These are phyloP conservation scores for Thomomys bottae DNA, from an alignment of 2,113 vertebrate species.

Conservation along the genomic window DNA sequence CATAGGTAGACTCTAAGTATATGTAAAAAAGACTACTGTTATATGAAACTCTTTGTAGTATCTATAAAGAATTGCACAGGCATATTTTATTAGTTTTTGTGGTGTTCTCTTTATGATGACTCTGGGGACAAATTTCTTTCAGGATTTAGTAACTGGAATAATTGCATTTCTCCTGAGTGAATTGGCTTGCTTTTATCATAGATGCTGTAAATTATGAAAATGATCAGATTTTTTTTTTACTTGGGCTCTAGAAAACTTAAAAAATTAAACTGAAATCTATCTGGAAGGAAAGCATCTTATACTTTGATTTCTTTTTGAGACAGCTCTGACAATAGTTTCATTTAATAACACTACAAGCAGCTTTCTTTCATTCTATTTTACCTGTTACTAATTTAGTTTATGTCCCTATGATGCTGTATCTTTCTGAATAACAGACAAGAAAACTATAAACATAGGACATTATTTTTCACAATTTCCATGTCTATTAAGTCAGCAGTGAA, in stretches of 20 bases:
- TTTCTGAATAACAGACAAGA: background rate
- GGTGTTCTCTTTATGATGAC: constrained; percentile 51
- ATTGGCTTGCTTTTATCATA: constrained; percentile 69
- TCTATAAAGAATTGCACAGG: constrained; percentile 48
- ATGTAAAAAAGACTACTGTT: background rate
- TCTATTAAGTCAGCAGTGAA: background rate
- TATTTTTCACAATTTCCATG: too few relatives aligned
- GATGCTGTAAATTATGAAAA: constrained; percentile 70
- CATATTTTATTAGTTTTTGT: constrained; percentile 69
- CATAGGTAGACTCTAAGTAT: background rate
- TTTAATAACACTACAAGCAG: background rate
- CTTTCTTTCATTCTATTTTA: background rate
- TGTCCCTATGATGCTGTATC: background rate
- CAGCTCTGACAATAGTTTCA: constrained; percentile 10
- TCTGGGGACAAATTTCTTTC: constrained; percentile 58
- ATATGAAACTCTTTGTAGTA: background rate
- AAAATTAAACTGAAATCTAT: constrained; percentile 52
- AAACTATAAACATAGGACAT: background rate
- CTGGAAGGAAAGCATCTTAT: constrained; percentile 8
- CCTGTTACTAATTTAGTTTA: background rate
- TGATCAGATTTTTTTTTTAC: constrained; percentile 65
- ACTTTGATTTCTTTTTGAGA: constrained; percentile 54
- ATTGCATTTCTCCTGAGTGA: constrained; percentile 69
- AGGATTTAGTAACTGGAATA: constrained; percentile 62
- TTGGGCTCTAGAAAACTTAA: constrained; percentile 52